A percentile compares a stretch with the other conserved stretches of the same genome.
phyloP scores from a whole-genome alignment of 2,797 vertebrate species.

The Notamacropus eugenii region DNA sequence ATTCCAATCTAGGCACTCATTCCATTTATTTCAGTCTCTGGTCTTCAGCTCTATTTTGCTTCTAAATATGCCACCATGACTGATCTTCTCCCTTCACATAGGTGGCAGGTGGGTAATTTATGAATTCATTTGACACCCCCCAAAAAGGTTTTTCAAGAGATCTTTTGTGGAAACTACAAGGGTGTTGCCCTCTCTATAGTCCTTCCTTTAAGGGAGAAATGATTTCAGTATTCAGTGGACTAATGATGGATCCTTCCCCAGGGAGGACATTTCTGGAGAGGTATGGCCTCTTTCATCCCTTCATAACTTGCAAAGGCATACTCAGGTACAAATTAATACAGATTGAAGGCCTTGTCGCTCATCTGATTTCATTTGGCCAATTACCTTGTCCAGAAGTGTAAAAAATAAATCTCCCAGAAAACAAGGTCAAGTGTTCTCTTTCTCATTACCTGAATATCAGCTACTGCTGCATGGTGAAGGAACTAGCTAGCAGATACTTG shows the following conservation, averaged over 20 bases:
- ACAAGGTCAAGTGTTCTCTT: neutral
- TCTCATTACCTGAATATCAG: neutral
- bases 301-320: slow-evolving; percentile 13
- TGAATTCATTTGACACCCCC: neutral
- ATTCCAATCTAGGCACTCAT: neutral
- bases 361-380: slow-evolving; percentile 5
- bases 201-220: neutral
- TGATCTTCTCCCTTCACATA: neutral
- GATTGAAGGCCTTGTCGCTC: neutral
- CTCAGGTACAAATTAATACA: neutral
- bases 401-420: slow-evolving; percentile 22
- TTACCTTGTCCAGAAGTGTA: slow-evolving; percentile 29
- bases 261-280: neutral
- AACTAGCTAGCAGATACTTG: neutral
- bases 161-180: neutral
- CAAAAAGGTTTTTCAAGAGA: neutral
- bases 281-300: slow-evolving; percentile 18
- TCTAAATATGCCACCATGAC: neutral
- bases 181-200: neutral
- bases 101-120: neutral
- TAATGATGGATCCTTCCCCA: neutral
- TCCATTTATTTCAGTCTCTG: neutral
- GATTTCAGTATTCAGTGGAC: neutral
- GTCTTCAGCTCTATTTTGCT: neutral
- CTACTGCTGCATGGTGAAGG: neutral